Percentiles rank a stretch among this genome's conserved stretches.
phyloP scores from a whole-genome alignment of 2,113 vertebrate genomes.

The Spheniscus mendiculus region DNA sequence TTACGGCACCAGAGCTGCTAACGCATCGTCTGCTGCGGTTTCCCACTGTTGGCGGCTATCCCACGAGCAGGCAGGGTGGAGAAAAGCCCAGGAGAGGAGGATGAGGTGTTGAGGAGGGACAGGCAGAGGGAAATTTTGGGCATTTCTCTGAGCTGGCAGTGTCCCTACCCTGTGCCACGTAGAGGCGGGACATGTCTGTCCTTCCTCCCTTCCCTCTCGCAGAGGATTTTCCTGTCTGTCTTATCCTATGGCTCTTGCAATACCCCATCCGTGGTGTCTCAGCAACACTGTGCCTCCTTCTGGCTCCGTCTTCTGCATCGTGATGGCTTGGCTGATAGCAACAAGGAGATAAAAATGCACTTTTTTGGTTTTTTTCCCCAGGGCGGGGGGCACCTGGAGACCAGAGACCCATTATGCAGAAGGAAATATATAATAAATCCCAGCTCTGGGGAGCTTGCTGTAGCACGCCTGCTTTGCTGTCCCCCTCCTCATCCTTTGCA shows the following conservation, averaged over 20 bases:
- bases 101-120: not conserved
- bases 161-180: accelerated
- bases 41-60: slow-evolving; percentile 32
- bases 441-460: not conserved
- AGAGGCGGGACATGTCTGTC: not conserved
- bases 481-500: not conserved
- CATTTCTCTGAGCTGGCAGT: not conserved
- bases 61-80: not conserved
- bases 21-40: slow-evolving; percentile 20
- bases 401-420: not conserved
- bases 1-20: slow-evolving; percentile 45
- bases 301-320: not conserved
- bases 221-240: not conserved
- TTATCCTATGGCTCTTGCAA: not conserved
- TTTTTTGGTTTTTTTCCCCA: accelerated
- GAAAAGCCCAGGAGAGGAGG: not conserved
- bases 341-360: not conserved
- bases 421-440: not conserved
- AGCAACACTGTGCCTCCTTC: not conserved
- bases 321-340: not conserved
- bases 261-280: accelerated
- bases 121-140: not conserved
- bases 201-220: not conserved
- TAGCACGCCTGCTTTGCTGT: not conserved
- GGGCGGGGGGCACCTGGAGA: accelerated